A percentile compares a stretch with the other conserved stretches of the same genome.
phyloP scores from a whole-genome alignment of 2,888 invertebrate genomes.

The Polydrusus tereticollis region DNA sequence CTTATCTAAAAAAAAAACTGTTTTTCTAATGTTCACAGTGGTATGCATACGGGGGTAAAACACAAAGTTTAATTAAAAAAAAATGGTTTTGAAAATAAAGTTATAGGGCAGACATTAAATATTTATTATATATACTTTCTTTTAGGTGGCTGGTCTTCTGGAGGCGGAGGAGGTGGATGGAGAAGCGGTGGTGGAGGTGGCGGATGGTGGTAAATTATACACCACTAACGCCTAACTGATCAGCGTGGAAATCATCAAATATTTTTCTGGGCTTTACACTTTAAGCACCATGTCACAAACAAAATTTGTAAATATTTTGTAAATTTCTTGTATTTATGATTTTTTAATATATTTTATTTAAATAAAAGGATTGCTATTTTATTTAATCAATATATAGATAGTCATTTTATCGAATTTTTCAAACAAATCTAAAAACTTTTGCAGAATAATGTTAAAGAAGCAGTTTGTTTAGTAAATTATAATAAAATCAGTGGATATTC shows the following conservation, averaged over 20 bases:
- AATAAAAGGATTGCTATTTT: not conserved
- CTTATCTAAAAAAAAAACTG: too few relatives aligned
- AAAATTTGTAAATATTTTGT: conserved; percentile 46
- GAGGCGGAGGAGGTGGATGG: conserved; percentile 37
- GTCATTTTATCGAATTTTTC: not conserved
- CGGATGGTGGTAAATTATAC: conserved; percentile 41
- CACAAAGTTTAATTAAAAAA: too few relatives aligned
- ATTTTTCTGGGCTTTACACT: not conserved
- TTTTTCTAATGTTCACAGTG: too few relatives aligned
- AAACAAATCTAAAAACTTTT: not conserved
- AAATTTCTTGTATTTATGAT: conserved; percentile 35
- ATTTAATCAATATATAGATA: not conserved
- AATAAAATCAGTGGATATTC: too few relatives aligned
- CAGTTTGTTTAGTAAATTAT: too few relatives aligned
- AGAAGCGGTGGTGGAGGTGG: conserved; percentile 31
- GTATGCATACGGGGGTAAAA: too few relatives aligned
- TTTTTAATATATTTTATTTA: conserved; percentile 7
- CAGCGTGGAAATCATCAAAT: not conserved
- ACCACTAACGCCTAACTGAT: not conserved
- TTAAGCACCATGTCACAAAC: not conserved
- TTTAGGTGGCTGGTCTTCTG: conserved; percentile 25
- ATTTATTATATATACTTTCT: not conserved
- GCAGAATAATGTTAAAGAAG: too few relatives aligned
- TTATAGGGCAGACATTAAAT: too few relatives aligned
- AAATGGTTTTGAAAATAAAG: too few relatives aligned